Conservation (phyloP, 2,888 invertebrate species). For the Cerastis leucographa region DNA sequence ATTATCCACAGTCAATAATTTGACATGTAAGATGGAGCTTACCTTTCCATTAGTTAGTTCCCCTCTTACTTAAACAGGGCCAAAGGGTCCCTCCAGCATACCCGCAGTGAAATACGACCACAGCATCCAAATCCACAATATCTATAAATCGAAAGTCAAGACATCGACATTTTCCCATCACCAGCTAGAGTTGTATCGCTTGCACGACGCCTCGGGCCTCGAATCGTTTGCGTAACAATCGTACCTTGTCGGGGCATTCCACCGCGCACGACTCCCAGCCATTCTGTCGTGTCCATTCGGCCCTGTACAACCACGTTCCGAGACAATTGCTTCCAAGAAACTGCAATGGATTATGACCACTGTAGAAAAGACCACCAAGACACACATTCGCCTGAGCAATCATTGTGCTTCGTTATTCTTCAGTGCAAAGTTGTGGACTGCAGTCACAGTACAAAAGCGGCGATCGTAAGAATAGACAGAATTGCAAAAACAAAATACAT, state of each 20-base stretch:
- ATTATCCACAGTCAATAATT: constrained; percentile 8
- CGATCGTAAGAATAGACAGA: constrained; percentile 49
- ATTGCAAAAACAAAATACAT: constrained; percentile 53
- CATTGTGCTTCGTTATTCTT: constrained; percentile 32
- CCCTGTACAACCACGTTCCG: constrained; percentile 59
- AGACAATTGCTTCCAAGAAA: constrained; percentile 59
- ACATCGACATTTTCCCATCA: constrained; percentile 73
- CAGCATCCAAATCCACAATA: constrained; percentile 59
- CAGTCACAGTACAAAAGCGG: constrained; percentile 50
- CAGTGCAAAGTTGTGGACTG: constrained; percentile 27
- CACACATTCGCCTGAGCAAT: constrained; percentile 31
- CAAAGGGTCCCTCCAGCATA: constrained; percentile 31
- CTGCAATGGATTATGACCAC: constrained; percentile 46
- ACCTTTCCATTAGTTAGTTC: constrained; percentile 14
- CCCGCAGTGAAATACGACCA: constrained; percentile 61
- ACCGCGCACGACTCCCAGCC: constrained; percentile 67
- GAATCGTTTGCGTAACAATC: constrained; percentile 70
- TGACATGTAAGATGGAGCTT: neutral
- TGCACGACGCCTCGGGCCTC: constrained; percentile 64
- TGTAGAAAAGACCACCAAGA: constrained; percentile 15
- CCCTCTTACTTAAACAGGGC: constrained; percentile 27
- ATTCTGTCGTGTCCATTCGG: constrained; percentile 67
- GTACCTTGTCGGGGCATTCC: constrained; percentile 68
- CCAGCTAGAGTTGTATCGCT: constrained; percentile 63
- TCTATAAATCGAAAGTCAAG: constrained; percentile 69